Evolutionary conservation across 2,797 vertebrate genomes (phyloP).

Genomic region (Enteromius afrohamiltoni): DNA sequence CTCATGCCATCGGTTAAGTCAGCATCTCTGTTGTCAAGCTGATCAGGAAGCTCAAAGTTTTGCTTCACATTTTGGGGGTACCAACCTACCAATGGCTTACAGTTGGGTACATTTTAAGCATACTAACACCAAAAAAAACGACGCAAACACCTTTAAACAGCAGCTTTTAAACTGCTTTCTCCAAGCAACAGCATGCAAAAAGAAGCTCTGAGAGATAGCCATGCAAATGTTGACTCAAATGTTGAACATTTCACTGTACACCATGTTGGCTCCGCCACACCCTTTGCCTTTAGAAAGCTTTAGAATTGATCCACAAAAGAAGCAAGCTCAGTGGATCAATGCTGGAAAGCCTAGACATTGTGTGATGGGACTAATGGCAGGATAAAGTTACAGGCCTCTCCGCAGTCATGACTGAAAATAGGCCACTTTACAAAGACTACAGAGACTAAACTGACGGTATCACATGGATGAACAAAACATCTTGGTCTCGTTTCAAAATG

Average conservation of each 20-base stretch:
- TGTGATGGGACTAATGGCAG: constrained; percentile 52
- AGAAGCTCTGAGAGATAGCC: constrained; percentile 33
- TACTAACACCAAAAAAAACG: background rate
- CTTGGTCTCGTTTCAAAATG: background rate
- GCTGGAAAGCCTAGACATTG: constrained; percentile 44
- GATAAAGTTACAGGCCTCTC: constrained; percentile 48
- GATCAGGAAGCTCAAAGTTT: background rate
- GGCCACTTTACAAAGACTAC: constrained; percentile 33
- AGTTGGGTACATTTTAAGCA: background rate
- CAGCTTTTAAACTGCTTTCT: background rate
- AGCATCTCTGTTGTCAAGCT: background rate
- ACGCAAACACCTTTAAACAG: background rate
- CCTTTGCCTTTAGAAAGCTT: constrained; percentile 33
- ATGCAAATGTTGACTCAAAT: constrained; percentile 55
- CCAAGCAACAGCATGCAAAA: constrained; percentile 38
- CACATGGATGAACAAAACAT: constrained; percentile 11
- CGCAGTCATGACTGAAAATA: constrained; percentile 24
- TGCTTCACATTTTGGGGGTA: background rate
- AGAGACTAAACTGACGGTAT: background rate
- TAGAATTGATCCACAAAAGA: constrained; percentile 46
- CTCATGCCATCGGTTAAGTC: background rate
- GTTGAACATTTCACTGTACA: background rate
- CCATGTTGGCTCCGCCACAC: background rate
- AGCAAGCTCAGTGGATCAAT: constrained; percentile 53
- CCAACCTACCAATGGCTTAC: background rate